Base-by-base conservation (phyloP, 2,888 invertebrate species). In the Cheilosia vulpina region DNA sequence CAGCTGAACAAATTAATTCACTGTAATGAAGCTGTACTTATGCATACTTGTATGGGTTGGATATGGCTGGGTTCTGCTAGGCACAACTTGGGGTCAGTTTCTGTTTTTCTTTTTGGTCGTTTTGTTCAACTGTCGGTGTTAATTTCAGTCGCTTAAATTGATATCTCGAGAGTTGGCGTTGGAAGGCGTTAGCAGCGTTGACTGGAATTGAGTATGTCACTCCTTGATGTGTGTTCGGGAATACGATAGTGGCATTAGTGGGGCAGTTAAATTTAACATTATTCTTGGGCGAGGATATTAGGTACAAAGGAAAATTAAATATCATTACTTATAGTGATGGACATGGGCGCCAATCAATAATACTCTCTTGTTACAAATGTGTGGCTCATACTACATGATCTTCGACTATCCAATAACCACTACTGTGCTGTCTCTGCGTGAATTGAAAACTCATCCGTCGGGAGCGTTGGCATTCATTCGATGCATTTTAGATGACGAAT, bases 1-100 rank as follows among this genome's bases (percentile, higher is more conserved):
- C 77, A 69, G 68, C 24, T 31, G 43, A 53, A 38, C 69, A 53
- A 77, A 77, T 77, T 60, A 77, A 55, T 60, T 77, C 62, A 73
- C 63, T 55, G 45, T 62, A 53, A 72, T 72, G 60, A 60, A 72
- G 71, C 38, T 41, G 50, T 72, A 19, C 31, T 72, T 52, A 41
- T 72, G 58, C 47, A 31, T 31, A 47, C 6, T 27, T 21, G 52
- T 6, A 13, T 38, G 21, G 9, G 15, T 17, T 45, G 1, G 9
- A 0, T 13, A 9, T 52, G 24, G 17, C 5, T 38, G 65, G 27
- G 47, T 19, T n/a, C 21, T 52, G 1, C 13, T 21, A 19, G 19
- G 15, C 1, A n/a, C 27, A 4, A 9, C 15, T 34, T 65, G 41
- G 9, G 41, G 53, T 38, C 38, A 24, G 41, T 52, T 52, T 24